phyloP scores from a whole-genome alignment of 2,113 vertebrate genomes.

The Progne subis region DNA sequence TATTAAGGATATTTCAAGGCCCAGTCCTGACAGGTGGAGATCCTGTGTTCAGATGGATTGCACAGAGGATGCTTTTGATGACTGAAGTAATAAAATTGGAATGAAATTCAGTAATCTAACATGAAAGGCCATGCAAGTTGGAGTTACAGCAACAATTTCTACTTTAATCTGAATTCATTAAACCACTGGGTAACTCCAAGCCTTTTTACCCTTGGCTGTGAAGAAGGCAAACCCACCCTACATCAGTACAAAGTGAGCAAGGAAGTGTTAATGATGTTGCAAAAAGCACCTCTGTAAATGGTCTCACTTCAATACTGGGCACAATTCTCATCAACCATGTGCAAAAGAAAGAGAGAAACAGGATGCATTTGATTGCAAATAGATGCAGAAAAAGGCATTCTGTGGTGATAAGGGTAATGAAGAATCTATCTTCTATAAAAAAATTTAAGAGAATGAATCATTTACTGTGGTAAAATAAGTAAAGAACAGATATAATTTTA shows the following conservation, averaged over 20 bases:
- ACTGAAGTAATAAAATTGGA: background rate
- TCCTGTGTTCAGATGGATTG: background rate
- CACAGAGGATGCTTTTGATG: background rate
- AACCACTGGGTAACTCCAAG: background rate
- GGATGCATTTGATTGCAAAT: background rate
- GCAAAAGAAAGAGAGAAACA: background rate
- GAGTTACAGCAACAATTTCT: background rate
- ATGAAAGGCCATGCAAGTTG: background rate
- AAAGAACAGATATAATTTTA: background rate
- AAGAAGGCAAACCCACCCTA: background rate
- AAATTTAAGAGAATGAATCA: background rate
- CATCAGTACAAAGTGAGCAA: background rate
- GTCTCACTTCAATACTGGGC: background rate
- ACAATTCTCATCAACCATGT: background rate
- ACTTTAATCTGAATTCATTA: constrained; percentile 13
- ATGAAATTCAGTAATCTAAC: constrained; percentile 8
- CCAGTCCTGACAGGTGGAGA: background rate
- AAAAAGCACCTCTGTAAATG: background rate
- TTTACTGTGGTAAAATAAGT: background rate
- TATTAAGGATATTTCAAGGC: background rate
- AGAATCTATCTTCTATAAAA: background rate
- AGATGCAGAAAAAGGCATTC: background rate
- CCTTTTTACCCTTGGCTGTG: background rate
- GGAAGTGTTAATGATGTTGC: background rate
- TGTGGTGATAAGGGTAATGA: background rate